These are phyloP conservation scores for Euzetes globulus DNA, from an alignment of 2,888 invertebrate genomes.

Conservation along the genomic window DNA sequence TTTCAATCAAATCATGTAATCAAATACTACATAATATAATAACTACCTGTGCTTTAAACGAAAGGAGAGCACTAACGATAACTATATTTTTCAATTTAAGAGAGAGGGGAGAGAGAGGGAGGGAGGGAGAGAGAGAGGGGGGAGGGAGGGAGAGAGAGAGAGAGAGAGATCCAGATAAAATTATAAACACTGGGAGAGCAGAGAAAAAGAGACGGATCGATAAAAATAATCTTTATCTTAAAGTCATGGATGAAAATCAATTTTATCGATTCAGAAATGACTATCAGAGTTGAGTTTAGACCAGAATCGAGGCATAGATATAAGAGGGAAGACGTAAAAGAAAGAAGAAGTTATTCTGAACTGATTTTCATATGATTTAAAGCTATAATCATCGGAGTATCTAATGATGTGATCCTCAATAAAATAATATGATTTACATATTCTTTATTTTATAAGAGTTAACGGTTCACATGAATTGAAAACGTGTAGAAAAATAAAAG, in stretches of 20 bases:
- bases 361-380: background rate
- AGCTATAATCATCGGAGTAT: background rate
- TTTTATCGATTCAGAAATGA: slow-evolving; percentile 1
- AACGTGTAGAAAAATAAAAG: background rate
- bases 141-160: background rate
- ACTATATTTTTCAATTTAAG: background rate
- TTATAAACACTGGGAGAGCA: background rate
- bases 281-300: background rate
- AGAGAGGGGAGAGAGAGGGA: background rate
- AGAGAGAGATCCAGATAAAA: background rate
- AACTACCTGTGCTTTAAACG: background rate
- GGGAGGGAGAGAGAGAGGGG: no score
- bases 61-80: background rate
- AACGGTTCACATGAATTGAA: background rate
- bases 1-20: background rate
- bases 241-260: slow-evolving; percentile 17
- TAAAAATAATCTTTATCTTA: slow-evolving; percentile 19
- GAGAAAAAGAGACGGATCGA: background rate
- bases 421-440: slow-evolving; percentile 6
- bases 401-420: slow-evolving; percentile 15
- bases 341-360: background rate
- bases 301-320: no score
- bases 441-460: slow-evolving; percentile 7
- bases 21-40: slow-evolving; percentile 5
- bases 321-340: background rate